Evolutionary conservation across 35 echinoderm and acorn worm genomes (phyloP).

Genomic region (Ptychodera flava): DNA sequence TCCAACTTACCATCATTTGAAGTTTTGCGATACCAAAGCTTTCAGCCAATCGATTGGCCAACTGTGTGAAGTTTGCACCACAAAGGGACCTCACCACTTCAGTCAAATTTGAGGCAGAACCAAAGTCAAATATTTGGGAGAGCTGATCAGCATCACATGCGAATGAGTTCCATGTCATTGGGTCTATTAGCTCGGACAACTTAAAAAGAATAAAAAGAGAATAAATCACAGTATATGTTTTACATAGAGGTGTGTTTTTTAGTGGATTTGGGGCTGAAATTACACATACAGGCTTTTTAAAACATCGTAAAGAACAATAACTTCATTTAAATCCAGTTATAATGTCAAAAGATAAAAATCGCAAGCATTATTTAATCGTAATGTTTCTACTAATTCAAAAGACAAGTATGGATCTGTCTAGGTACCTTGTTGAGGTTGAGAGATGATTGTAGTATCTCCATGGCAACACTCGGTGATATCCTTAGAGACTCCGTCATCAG

Average conservation of each 20-base stretch:
- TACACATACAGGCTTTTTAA: too few relatives aligned
- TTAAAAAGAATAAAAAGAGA: too few relatives aligned
- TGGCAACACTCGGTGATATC: background rate
- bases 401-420: too few relatives aligned
- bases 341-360: too few relatives aligned
- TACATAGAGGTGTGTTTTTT: too few relatives aligned
- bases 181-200: background rate
- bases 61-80: background rate
- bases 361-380: too few relatives aligned
- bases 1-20: background rate
- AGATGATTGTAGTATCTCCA: background rate
- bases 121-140: background rate
- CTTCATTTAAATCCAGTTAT: too few relatives aligned
- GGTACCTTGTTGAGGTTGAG: background rate
- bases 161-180: background rate
- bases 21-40: background rate
- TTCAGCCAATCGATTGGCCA: background rate
- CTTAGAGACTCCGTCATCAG: background rate
- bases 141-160: background rate
- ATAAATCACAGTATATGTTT: too few relatives aligned
- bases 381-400: too few relatives aligned
- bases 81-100: background rate
- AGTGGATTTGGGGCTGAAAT: too few relatives aligned
- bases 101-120: background rate
- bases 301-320: too few relatives aligned